These are phyloP conservation scores for Clinocottus analis DNA, from an alignment of 2,113 vertebrate genomes.

Conservation along the genomic window DNA sequence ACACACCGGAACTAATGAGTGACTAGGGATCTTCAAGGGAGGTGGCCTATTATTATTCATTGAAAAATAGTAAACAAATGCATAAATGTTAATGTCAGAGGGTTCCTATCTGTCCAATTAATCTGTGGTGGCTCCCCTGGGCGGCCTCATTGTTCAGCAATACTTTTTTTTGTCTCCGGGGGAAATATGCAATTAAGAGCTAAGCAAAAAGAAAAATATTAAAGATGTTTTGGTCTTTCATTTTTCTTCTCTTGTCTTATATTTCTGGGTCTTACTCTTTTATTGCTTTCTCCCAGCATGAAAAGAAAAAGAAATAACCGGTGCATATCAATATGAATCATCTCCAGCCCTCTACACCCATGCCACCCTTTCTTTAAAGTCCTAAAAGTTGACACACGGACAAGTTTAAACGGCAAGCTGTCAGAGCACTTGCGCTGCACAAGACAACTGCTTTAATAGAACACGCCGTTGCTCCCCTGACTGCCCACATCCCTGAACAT, in stretches of 20 bases:
- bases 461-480: constrained; percentile 7
- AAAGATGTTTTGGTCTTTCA: constrained; percentile 45
- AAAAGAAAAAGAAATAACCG: constrained; percentile 17
- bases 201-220: constrained; percentile 57
- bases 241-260: constrained; percentile 43
- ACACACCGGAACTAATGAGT: constrained; percentile 76
- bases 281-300: not conserved
- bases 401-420: constrained; percentile 20
- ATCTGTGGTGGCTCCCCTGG: constrained; percentile 71
- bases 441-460: constrained; percentile 38
- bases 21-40: constrained; percentile 75
- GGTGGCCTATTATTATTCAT: constrained; percentile 77
- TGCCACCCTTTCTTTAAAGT: not conserved
- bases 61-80: constrained; percentile 78
- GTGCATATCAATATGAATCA: constrained; percentile 38
- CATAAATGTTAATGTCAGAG: constrained; percentile 77
- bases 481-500: constrained; percentile 46
- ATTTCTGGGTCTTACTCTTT: constrained; percentile 24
- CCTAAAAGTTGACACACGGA: constrained; percentile 3
- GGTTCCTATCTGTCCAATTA: constrained; percentile 77
- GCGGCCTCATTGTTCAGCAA: constrained; percentile 73
- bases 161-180: constrained; percentile 67
- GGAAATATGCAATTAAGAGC: constrained; percentile 72
- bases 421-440: constrained; percentile 5
- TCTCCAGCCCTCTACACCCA: not conserved